These are phyloP conservation scores for Chroicocephalus ridibundus DNA, from an alignment of 2,113 vertebrate genomes.

Conservation along the genomic window DNA sequence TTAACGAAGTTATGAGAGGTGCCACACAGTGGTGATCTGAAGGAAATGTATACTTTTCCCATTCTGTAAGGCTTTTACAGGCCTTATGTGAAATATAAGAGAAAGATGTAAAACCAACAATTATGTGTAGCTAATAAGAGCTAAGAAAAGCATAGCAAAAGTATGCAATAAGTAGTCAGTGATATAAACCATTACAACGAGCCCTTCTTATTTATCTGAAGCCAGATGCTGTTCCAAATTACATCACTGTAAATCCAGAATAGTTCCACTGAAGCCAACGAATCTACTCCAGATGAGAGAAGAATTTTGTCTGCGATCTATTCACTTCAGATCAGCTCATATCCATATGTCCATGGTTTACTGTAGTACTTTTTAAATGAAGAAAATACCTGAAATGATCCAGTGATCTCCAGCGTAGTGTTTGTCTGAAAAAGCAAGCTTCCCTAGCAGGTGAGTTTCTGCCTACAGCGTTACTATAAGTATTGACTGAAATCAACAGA, in stretches of 20 bases:
- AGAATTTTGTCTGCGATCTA: slow-evolving; percentile 48
- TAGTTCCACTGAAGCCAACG: slow-evolving; percentile 33
- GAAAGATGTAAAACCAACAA: background rate
- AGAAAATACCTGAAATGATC: background rate
- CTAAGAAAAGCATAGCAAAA: background rate
- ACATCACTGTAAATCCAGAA: slow-evolving; percentile 60
- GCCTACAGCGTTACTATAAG: background rate
- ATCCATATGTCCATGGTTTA: background rate
- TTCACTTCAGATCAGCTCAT: slow-evolving; percentile 17
- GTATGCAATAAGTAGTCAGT: slow-evolving; percentile 19
- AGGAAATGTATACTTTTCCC: background rate
- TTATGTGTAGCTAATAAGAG: background rate
- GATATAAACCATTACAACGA: slow-evolving; percentile 32
- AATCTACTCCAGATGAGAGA: slow-evolving; percentile 59
- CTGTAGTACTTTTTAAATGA: background rate
- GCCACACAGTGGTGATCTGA: background rate
- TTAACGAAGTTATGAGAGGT: background rate
- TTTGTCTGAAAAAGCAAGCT: background rate
- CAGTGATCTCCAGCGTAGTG: background rate
- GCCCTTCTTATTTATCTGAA: background rate
- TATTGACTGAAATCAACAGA: background rate
- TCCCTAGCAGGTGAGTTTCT: background rate
- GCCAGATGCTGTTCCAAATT: slow-evolving; percentile 54
- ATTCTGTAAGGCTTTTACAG: background rate
- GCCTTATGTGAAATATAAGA: background rate